Percentiles rank a stretch among this genome's conserved stretches.
These are phyloP conservation scores for Siderastrea radians DNA, from an alignment of 92 coral and sea anemone species.

Conservation along the genomic window DNA sequence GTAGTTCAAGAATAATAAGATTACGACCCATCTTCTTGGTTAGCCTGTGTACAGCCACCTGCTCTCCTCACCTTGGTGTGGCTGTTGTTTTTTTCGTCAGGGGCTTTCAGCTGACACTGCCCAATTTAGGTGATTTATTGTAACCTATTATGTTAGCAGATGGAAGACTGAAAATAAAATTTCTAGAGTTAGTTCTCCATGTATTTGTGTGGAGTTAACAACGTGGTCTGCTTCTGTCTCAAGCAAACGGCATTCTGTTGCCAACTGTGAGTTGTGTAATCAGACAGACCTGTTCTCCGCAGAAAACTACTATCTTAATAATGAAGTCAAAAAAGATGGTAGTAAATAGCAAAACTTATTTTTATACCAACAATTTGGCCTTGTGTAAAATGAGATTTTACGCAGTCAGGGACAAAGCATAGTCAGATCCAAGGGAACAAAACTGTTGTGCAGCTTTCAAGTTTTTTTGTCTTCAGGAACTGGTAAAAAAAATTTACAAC, in stretches of 20 bases:
- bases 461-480: not conserved
- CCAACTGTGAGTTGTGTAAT: not conserved
- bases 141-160: not conserved
- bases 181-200: not conserved
- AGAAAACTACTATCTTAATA: not conserved
- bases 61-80: too few relatives aligned
- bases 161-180: conserved; percentile 18
- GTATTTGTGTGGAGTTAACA: conserved; percentile 10
- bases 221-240: not conserved
- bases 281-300: conserved; percentile 16
- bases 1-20: too few relatives aligned
- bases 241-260: not conserved
- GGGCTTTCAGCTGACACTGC: too few relatives aligned
- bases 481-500: not conserved
- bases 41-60: too few relatives aligned
- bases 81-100: too few relatives aligned
- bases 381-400: conserved; percentile 26
- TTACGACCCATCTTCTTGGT: too few relatives aligned
- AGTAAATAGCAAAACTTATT: conserved; percentile 24
- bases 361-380: conserved; percentile 34
- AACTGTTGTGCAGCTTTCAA: conserved; percentile 17
- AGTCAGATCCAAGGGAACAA: not conserved
- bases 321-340: not conserved
- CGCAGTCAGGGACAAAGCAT: not conserved
- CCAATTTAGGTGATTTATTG: too few relatives aligned